Base-by-base conservation (phyloP, 2,888 invertebrate species). In the Sericinus montela region DNA sequence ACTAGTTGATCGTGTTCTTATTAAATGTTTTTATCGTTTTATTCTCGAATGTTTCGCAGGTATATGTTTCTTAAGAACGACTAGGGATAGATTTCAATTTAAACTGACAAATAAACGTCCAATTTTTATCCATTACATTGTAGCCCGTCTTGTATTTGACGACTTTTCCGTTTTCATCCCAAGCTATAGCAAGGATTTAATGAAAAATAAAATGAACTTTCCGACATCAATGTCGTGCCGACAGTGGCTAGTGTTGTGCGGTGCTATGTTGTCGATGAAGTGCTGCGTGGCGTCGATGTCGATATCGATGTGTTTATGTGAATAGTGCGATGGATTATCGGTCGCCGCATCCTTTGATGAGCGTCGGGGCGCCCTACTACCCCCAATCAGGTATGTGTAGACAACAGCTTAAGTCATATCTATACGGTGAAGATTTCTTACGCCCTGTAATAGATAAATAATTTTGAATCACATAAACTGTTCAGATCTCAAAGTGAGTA, bases 311-410 rank as follows among this genome's bases (percentile, higher is more conserved):
- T 61, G 59, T 56, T 52, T 51, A 58, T 63, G 65, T 56, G 62
- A 60, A 59, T 62, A 65, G 71, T 72, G 69, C 61, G 59, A 61
- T 89, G 89, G 89, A 89, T 63, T 88, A 87, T 65, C 79, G 89
- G 36, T 81, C 82, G 52, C 86, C 87, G 29, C 76, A 78, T 61
- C 85, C 88, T 52, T 65, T 74, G 67, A 70, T 76, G 72, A 79
- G 69, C 75, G 75, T 70, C 69, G 83, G 80, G 56, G 58, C 80
- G 60, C 78, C 83, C 50, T 86, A 79, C 83, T 84, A 75, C 63
- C 76, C 78, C 7, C 81, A 77, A 49, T 70, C 86, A 83, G 88
- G 89, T 89, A 78, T 69, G 65, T 58, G 48, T 42, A 44, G 36
- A 36, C 34, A 14, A 35, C 35, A 5, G 4, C 19, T 3, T 19